Conservation (phyloP, 2,113 vertebrate species). For the Illadopsis cleaveri region DNA sequence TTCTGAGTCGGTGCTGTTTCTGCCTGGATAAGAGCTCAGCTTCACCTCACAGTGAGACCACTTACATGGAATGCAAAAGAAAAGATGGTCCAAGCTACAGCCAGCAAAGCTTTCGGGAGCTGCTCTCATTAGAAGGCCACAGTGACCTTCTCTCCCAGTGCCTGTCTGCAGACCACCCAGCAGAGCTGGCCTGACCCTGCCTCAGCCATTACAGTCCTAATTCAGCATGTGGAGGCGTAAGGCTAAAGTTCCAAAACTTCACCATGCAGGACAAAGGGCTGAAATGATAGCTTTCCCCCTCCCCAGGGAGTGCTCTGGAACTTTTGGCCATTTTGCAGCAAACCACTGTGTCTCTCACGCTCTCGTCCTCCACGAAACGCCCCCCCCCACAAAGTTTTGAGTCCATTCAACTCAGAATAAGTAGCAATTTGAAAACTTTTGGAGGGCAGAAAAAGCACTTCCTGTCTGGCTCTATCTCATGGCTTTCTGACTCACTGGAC, state of each 20-base stretch:
- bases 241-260: background rate
- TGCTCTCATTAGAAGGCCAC: background rate
- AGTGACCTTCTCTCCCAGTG: fast-evolving
- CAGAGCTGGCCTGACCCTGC: background rate
- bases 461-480: background rate
- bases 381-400: background rate
- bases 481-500: background rate
- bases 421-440: background rate
- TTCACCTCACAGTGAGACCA: background rate
- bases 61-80: background rate
- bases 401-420: background rate
- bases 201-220: background rate
- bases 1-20: background rate
- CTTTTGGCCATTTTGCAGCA: background rate
- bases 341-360: background rate
- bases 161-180: background rate
- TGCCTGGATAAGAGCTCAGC: background rate
- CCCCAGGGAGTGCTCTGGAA: background rate
- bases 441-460: background rate
- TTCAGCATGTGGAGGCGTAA: background rate
- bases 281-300: background rate
- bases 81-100: fast-evolving
- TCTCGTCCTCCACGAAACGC: background rate
- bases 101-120: background rate
- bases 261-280: background rate